Percentiles rank a stretch among this genome's conserved stretches.
Evolutionary conservation across 2,113 vertebrate genomes (phyloP).

Genomic region (Aegithalos caudatus): DNA sequence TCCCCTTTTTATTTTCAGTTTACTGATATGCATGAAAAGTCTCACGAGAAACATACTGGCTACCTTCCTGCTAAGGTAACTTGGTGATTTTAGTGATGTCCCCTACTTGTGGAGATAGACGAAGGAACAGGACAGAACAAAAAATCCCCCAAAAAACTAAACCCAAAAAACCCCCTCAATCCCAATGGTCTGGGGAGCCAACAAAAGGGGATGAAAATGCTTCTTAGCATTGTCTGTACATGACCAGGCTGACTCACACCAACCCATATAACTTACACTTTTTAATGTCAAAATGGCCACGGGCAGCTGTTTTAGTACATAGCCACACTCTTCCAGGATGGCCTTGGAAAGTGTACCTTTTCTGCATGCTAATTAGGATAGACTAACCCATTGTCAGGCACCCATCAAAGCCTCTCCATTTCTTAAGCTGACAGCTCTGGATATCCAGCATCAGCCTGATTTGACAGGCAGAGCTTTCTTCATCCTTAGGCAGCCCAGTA

Average conservation of each 20-base stretch:
- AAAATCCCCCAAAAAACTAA: background rate
- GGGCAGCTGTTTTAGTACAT: background rate
- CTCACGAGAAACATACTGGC: background rate
- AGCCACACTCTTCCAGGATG: background rate
- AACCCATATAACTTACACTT: background rate
- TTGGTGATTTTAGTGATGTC: background rate
- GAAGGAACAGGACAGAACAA: background rate
- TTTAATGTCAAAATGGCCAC: background rate
- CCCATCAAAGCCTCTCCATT: background rate
- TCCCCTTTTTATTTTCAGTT: background rate
- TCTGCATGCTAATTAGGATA: background rate
- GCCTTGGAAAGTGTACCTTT: background rate
- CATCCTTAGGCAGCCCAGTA: background rate
- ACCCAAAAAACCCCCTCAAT: background rate
- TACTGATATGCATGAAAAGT: background rate
- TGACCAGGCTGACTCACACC: background rate
- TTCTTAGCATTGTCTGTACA: background rate
- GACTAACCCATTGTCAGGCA: background rate
- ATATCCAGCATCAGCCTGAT: background rate
- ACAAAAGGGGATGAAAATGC: background rate
- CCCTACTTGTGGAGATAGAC: background rate
- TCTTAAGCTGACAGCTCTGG: background rate
- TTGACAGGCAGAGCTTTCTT: constrained; percentile 2
- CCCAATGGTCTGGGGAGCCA: background rate
- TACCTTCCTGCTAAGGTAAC: background rate